Percentiles rank a stretch among this genome's conserved stretches.
Evolutionary conservation across 1,140 invertebrate genomes (phyloP).

Genomic region (Aporrectodea caliginosa): DNA sequence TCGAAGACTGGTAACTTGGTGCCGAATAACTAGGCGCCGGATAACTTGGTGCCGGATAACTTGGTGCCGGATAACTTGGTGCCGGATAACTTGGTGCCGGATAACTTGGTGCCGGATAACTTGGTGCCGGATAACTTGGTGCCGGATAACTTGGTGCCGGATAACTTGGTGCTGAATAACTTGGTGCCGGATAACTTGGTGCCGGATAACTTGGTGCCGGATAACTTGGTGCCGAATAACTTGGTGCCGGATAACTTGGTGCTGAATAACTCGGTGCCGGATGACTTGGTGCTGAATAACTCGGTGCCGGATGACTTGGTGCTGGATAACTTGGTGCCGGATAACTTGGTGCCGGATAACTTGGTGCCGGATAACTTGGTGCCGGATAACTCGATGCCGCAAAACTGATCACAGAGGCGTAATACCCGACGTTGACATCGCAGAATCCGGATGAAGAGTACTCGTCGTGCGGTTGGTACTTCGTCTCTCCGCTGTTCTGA

Average conservation of each 20-base stretch:
- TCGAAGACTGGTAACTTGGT: background rate
- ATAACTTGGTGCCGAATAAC: background rate
- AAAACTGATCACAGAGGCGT: background rate
- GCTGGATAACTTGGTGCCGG: background rate
- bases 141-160: background rate
- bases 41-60: background rate
- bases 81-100: background rate
- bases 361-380: background rate
- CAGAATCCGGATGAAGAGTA: background rate
- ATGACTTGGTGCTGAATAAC: background rate
- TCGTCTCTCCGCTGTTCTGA: conserved; percentile 4
- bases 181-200: background rate
- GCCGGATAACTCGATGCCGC: background rate
- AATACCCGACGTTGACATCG: background rate
- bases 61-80: background rate
- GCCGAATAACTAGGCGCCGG: background rate
- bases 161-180: background rate
- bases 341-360: background rate
- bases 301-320: background rate
- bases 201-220: background rate
- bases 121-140: background rate
- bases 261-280: background rate
- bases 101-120: background rate
- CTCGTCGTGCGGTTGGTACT: background rate
- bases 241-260: background rate